Percentiles rank a stretch among this genome's conserved stretches.
Evolutionary conservation across 2,113 vertebrate genomes (phyloP).

Genomic region (Cricetomys ansorgei): DNA sequence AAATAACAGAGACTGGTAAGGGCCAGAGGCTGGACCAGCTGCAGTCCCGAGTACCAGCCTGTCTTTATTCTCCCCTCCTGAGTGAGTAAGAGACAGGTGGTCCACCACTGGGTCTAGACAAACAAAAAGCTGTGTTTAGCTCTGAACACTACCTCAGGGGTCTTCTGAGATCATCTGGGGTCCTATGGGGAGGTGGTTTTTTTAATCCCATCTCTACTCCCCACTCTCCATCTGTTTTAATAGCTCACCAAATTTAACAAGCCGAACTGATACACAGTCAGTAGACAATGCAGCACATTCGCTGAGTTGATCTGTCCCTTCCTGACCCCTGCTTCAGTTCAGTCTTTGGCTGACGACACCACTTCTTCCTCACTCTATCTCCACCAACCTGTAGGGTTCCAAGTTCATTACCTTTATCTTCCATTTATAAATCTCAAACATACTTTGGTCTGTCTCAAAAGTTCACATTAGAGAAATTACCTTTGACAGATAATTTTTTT

Average conservation of each 20-base stretch:
- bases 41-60: neutral
- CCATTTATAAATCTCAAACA: constrained; percentile 38
- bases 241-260: neutral
- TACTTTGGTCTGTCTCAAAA: neutral
- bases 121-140: neutral
- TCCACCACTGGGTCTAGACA: neutral
- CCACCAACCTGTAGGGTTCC: neutral
- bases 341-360: neutral
- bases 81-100: fast-evolving
- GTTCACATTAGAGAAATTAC: constrained; percentile 13
- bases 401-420: neutral
- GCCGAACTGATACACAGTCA: neutral
- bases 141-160: neutral
- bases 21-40: neutral
- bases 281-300: neutral
- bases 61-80: neutral
- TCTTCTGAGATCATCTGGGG: neutral
- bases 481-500: neutral
- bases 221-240: neutral
- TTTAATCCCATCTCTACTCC: neutral
- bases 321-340: neutral
- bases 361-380: neutral
- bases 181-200: neutral
- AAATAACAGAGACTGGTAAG: constrained; percentile 24
- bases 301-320: neutral